These are phyloP conservation scores for Penaeus chinensis DNA, from an alignment of 1,140 invertebrate species.

Conservation along the genomic window DNA sequence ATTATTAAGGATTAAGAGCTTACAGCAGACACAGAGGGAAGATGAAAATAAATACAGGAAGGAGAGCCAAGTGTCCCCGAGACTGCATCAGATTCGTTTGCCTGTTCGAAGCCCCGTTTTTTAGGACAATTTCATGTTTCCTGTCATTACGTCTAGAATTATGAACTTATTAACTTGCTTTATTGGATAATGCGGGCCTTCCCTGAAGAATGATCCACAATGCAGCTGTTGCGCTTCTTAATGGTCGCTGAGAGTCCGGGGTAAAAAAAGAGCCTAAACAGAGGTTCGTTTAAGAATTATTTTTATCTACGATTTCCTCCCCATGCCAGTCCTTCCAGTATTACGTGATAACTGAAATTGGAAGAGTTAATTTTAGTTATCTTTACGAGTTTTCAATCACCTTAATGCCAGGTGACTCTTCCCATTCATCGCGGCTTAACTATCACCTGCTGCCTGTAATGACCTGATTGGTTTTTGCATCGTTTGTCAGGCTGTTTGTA, in stretches of 20 bases:
- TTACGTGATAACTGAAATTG: constrained; percentile 53
- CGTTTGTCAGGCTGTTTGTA: too few relatives aligned
- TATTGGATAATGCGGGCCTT: constrained; percentile 37
- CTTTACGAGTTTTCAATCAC: constrained; percentile 48
- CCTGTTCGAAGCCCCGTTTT: not conserved
- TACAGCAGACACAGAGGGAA: too few relatives aligned
- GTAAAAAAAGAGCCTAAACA: not conserved
- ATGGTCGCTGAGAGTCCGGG: not conserved
- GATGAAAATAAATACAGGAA: not conserved
- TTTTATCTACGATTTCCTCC: constrained; percentile 39
- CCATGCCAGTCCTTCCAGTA: constrained; percentile 32
- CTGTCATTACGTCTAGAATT: constrained; percentile 29
- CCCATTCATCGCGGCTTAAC: constrained; percentile 37
- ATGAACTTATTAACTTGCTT: constrained; percentile 36
- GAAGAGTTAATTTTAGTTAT: constrained; percentile 39
- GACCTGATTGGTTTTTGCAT: not conserved
- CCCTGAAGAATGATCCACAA: constrained; percentile 2
- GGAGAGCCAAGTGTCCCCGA: not conserved
- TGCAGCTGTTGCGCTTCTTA: not conserved
- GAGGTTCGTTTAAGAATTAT: constrained; percentile 11
- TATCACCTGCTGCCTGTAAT: constrained; percentile 40
- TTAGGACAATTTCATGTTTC: constrained; percentile 32
- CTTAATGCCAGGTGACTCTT: constrained; percentile 16
- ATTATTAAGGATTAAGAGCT: too few relatives aligned
- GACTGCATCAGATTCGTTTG: not conserved